A percentile compares a stretch with the other conserved stretches of the same genome.
Evolutionary conservation across 2,797 vertebrate species (phyloP).

Genomic region (Diplodus puntazzo): DNA sequence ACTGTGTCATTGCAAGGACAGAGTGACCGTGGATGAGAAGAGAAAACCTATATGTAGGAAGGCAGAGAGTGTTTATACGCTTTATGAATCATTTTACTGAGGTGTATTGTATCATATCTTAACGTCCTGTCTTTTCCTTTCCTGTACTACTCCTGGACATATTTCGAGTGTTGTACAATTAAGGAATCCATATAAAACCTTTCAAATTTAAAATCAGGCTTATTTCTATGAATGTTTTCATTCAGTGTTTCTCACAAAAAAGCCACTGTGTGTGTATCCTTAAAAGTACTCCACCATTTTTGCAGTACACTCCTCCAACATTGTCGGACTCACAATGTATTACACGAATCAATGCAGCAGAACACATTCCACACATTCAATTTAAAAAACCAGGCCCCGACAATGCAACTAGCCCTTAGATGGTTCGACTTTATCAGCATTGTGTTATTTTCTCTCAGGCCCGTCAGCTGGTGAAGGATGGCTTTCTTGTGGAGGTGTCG

Average conservation of each 20-base stretch:
- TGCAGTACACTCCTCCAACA: background rate
- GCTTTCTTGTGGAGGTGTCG: conserved; percentile 97
- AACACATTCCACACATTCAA: background rate
- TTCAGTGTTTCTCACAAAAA: background rate
- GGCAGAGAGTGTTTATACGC: background rate
- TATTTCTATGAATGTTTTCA: background rate
- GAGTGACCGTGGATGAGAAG: background rate
- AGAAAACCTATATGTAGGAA: background rate
- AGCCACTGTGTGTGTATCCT: background rate
- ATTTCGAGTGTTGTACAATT: background rate
- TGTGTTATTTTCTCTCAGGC: conserved; percentile 80
- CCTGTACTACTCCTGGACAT: background rate
- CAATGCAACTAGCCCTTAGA: background rate
- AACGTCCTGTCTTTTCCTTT: no score
- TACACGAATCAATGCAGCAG: background rate
- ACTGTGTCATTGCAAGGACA: conserved; percentile 5
- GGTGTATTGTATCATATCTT: background rate
- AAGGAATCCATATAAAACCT: background rate
- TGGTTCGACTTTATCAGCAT: background rate
- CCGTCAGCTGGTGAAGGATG: conserved; percentile 97
- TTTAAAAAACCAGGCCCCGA: background rate
- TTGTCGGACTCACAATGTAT: background rate
- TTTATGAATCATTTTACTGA: background rate
- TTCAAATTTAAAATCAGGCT: background rate
- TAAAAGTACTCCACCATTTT: background rate